Percentiles rank a stretch among this genome's conserved stretches.
Evolutionary conservation across 2,113 vertebrate genomes (phyloP).

Genomic region (Macquaria australasica): DNA sequence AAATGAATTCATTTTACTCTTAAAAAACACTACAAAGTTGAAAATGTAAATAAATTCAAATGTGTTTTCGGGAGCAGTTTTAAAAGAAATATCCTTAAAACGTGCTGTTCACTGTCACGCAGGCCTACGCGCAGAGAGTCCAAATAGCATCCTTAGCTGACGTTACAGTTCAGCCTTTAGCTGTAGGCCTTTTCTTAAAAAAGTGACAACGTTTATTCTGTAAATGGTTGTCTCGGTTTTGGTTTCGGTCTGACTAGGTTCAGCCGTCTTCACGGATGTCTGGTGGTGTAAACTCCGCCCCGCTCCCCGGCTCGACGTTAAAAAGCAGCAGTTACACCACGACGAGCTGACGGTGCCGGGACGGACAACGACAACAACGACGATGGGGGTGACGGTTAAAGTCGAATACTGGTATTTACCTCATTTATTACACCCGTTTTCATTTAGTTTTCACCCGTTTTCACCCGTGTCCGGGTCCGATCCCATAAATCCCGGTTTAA

Average conservation of each 20-base stretch:
- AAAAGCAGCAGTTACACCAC: not conserved
- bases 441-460: accelerated
- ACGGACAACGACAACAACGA: not conserved
- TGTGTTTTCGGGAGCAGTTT: no score
- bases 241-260: not conserved
- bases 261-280: not conserved
- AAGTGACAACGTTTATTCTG: no score
- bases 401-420: slow-evolving; percentile 85
- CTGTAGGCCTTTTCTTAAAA: no score
- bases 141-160: no score
- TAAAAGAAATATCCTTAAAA: no score
- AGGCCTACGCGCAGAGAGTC: no score
- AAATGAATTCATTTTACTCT: not conserved
- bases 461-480: no score
- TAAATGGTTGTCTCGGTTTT: no score
- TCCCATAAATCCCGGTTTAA: not conserved
- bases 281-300: slow-evolving; percentile 12
- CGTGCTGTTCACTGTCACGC: no score
- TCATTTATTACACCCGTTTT: accelerated
- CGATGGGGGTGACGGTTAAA: slow-evolving; percentile 73
- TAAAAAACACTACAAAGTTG: no score
- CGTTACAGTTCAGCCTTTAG: not conserved
- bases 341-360: accelerated
- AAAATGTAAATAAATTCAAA: no score
- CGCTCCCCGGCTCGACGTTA: not conserved